Conservation (phyloP, 2,113 vertebrate genomes). For the Empidonax alnorum region DNA sequence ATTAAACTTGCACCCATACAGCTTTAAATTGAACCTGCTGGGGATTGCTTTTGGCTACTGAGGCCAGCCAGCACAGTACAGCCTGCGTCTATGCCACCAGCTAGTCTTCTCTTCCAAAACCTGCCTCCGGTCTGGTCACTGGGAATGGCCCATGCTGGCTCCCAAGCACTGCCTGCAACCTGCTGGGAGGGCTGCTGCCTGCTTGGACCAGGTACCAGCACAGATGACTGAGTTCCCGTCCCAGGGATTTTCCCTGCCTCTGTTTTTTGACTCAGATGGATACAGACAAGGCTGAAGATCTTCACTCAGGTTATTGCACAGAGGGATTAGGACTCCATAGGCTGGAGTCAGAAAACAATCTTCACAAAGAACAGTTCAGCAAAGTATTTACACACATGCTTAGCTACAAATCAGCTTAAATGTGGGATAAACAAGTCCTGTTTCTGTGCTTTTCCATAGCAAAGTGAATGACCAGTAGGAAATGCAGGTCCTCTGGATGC, state of each 20-base stretch:
- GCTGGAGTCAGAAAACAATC: background rate
- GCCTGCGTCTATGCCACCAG: background rate
- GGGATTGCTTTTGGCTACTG: background rate
- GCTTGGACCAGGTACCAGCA: background rate
- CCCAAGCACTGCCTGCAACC: constrained; percentile 25
- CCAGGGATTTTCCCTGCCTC: constrained; percentile 58
- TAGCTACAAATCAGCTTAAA: background rate
- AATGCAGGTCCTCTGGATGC: background rate
- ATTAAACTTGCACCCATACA: background rate
- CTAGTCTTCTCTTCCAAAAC: constrained; percentile 1
- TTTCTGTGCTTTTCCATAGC: background rate
- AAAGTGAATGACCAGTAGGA: background rate
- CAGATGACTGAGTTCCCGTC: constrained; percentile 9
- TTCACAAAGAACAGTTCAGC: background rate
- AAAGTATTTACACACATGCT: background rate
- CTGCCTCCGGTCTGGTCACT: constrained; percentile 30
- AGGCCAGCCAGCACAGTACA: background rate
- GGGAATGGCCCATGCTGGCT: constrained; percentile 26
- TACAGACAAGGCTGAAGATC: background rate
- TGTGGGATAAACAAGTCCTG: background rate
- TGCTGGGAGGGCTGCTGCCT: constrained; percentile 54
- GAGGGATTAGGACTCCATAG: background rate
- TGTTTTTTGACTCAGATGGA: constrained; percentile 26
- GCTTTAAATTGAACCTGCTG: constrained; percentile 1
- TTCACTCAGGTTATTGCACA: background rate